Evolutionary conservation across 2,888 invertebrate species (phyloP), one percentile per base, ranked within the genome.

Genomic region (Drosophila macrospina): DNA sequence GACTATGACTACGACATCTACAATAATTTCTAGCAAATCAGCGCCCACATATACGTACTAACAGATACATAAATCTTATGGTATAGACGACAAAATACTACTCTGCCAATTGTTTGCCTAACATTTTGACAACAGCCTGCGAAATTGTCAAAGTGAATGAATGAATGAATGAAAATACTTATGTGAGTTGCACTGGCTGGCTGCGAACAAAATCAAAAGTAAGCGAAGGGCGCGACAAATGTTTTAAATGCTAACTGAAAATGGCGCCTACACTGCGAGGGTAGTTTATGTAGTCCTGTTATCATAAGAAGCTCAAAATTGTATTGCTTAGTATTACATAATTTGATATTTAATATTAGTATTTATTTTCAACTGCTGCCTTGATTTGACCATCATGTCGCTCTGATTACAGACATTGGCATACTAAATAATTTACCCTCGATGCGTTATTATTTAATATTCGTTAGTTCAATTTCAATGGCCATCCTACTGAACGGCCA

Each of bases 141-240:
- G 84, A 81, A 78, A 67, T 80, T 60, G 57, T 42, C 70, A 52
- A 64, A 59, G 51, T 59, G 60, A 55, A 44, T 62, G 47, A 65
- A 56, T 81, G 81, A 86, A 82, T 81, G 81, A 86, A 82, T 86
- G 85, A 74, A 86, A 71, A 69, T 74, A 56, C 59, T 66, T 78
- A 74, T 74, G 44, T 32, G 52, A 50, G 44, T 30, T 41, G 32
- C 44, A 26, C 28, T 42, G 42, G 30, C 28, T 42, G 42, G 56
- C 34, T 37, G 45, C 44, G 39, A 68, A 51, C 41, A 75, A 59
- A 56, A 60, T 50, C 42, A 26, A 74, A 74, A 55, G 37, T 65
- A 52, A 62, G 30, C 63, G 68, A 81, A 81, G 84, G 86, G 81
- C 81, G 78, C 64, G 74, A 63, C 81, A 59, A 52, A 68, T 39